These are phyloP conservation scores for Picathartes gymnocephalus DNA, from an alignment of 2,113 vertebrate genomes.

Conservation along the genomic window DNA sequence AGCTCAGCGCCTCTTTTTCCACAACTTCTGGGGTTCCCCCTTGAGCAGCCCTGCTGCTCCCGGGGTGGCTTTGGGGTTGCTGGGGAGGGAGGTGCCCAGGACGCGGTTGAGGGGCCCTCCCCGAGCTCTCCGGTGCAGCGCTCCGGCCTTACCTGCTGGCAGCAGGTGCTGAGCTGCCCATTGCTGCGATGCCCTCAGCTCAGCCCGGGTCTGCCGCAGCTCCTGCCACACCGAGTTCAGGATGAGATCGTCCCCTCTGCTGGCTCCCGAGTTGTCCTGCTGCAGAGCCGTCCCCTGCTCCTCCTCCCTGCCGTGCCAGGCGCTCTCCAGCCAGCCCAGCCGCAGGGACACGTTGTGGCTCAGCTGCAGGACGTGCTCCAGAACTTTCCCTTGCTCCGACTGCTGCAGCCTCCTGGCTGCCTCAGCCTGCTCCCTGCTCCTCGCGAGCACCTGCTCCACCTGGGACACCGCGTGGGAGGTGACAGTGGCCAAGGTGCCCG, in stretches of 20 bases:
- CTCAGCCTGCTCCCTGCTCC: constrained; percentile 29
- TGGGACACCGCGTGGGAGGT: constrained; percentile 53
- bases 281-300: neutral
- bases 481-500: constrained; percentile 45
- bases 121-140: neutral
- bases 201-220: constrained; percentile 64
- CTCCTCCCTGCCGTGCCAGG: constrained; percentile 23
- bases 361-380: constrained; percentile 74
- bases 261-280: neutral
- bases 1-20: neutral
- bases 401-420: constrained; percentile 5
- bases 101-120: neutral
- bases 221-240: constrained; percentile 58
- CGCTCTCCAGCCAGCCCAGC: constrained; percentile 75
- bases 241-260: neutral
- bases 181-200: constrained; percentile 65
- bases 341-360: constrained; percentile 64
- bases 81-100: neutral
- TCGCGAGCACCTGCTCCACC: constrained; percentile 66
- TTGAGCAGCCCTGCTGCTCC: neutral
- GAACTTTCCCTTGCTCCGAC: constrained; percentile 36
- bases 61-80: rapidly evolving
- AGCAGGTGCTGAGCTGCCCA: constrained; percentile 67
- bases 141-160: constrained; percentile 81
- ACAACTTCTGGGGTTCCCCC: neutral